These are phyloP conservation scores for Limnodromus scolopaceus DNA, from an alignment of 2,797 vertebrate species.

Conservation along the genomic window DNA sequence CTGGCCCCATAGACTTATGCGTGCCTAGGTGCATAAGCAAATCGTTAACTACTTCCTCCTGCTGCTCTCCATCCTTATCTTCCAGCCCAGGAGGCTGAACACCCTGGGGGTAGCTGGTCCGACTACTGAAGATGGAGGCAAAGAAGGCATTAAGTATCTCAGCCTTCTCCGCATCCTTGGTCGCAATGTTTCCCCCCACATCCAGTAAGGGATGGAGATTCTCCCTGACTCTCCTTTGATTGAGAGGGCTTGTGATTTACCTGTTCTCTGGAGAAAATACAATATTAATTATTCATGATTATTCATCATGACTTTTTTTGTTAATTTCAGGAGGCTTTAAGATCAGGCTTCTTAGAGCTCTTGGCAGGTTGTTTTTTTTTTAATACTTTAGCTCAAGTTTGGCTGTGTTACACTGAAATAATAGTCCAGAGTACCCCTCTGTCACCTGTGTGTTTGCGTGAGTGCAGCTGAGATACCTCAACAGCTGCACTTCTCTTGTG, in stretches of 20 bases:
- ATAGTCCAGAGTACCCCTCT: background rate
- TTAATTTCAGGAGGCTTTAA: background rate
- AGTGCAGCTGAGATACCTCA: background rate
- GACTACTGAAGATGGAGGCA: too few relatives aligned
- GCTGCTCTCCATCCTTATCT: too few relatives aligned
- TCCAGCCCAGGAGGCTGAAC: too few relatives aligned
- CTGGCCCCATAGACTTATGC: too few relatives aligned
- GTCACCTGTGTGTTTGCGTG: background rate
- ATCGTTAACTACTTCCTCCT: too few relatives aligned
- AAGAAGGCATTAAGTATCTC: too few relatives aligned
- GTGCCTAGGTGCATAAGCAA: too few relatives aligned
- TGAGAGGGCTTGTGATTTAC: background rate
- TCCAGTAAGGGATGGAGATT: too few relatives aligned
- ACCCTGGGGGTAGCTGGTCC: too few relatives aligned
- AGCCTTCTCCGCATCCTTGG: too few relatives aligned
- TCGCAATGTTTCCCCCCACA: too few relatives aligned
- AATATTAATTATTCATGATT: background rate
- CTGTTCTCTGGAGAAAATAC: background rate
- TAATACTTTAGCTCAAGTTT: background rate
- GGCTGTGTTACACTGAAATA: background rate
- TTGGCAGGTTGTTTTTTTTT: background rate
- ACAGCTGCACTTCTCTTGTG: background rate
- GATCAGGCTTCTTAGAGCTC: background rate
- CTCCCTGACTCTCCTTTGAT: too few relatives aligned
- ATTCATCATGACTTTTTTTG: background rate